Percentiles rank a stretch among this genome's conserved stretches.
Conservation (phyloP, 30 jellyfish, hydroid and myxozoan species). For the Aurelia aurita region DNA sequence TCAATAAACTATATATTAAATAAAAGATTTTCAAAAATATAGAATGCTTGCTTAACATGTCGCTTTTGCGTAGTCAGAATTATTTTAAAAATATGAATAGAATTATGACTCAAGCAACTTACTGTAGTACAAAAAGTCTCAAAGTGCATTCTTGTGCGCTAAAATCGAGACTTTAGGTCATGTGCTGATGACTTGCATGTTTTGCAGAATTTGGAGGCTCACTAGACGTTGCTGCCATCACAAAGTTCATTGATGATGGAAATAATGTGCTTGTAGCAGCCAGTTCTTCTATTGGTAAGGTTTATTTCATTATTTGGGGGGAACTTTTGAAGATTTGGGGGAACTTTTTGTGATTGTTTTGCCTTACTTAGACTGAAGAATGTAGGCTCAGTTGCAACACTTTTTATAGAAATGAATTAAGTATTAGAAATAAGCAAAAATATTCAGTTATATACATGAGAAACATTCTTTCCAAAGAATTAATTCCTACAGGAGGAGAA, state of each 20-base stretch:
- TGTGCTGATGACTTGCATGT: neutral
- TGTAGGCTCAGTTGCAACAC: too few species aligned
- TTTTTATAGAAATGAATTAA: too few species aligned
- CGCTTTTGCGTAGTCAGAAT: too few species aligned
- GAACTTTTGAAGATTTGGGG: too few species aligned
- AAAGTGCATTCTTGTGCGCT: neutral
- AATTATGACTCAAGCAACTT: neutral
- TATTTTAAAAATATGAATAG: too few species aligned
- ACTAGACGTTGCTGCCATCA: conserved; percentile 85
- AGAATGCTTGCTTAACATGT: too few species aligned
- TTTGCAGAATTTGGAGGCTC: conserved; percentile 93
- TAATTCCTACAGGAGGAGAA: too few species aligned
- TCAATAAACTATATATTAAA: too few species aligned
- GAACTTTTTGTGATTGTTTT: neutral
- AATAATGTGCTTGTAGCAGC: conserved; percentile 92
- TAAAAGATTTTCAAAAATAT: too few species aligned
- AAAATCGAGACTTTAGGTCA: neutral
- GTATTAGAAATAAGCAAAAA: too few species aligned
- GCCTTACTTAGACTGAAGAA: neutral
- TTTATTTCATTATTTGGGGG: neutral
- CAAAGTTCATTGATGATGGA: conserved; percentile 89
- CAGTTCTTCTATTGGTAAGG: conserved; percentile 87
- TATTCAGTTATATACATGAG: too few species aligned
- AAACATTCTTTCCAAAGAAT: too few species aligned
- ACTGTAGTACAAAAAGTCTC: neutral